Evolutionary conservation across 2,888 invertebrate species (phyloP).

Genomic region (Podabrus alpinus): DNA sequence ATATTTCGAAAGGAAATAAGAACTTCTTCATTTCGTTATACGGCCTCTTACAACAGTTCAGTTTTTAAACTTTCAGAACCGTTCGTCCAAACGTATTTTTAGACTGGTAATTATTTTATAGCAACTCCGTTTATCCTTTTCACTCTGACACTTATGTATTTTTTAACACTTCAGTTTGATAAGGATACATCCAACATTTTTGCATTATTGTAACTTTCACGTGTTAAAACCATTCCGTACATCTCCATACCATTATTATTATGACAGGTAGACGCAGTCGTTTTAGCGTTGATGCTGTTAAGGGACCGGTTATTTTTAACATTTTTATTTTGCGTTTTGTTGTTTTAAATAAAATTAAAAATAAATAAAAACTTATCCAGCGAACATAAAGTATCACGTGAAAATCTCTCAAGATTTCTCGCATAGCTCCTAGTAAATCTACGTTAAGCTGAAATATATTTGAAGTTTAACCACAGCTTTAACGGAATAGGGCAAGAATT

Average conservation of each 20-base stretch:
- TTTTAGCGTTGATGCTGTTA: background rate
- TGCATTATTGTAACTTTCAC: background rate
- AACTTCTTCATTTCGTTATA: background rate
- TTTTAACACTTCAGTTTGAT: background rate
- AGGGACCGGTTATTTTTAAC: too few species aligned
- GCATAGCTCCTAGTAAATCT: background rate
- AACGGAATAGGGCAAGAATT: background rate
- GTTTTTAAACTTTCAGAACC: background rate
- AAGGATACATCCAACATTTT: background rate
- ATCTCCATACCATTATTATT: background rate
- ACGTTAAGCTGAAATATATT: conserved; percentile 12
- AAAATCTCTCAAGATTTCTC: background rate
- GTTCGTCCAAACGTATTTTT: background rate
- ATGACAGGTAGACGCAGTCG: background rate
- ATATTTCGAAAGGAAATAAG: background rate
- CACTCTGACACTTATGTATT: background rate
- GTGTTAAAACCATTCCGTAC: background rate
- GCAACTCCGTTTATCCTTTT: background rate
- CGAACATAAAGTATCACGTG: conserved; percentile 6
- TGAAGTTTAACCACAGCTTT: background rate
- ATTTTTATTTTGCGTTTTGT: background rate
- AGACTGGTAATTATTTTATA: background rate
- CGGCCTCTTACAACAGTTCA: background rate
- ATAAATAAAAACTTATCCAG: background rate
- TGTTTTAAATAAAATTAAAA: conserved; percentile 1